Percentiles rank a stretch among this genome's conserved stretches.
Conservation (phyloP, 2,888 invertebrate species). For the Pilophorus perplexus region DNA sequence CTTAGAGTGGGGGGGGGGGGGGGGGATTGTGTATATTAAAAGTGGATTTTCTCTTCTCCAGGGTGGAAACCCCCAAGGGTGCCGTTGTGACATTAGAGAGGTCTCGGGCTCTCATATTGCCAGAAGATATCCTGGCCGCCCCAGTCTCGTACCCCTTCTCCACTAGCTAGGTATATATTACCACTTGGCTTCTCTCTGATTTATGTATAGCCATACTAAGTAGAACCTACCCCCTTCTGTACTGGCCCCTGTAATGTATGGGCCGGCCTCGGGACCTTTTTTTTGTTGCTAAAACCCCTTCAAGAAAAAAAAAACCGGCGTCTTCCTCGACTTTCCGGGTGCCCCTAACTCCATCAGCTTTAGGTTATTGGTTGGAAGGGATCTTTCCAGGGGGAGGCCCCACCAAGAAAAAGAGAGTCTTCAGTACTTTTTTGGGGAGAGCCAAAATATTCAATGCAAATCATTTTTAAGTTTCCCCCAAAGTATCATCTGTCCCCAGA, state of each 20-base stretch:
- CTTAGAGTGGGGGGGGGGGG: background rate
- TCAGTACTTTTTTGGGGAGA: background rate
- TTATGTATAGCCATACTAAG: slow-evolving; percentile 41
- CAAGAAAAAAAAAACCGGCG: slow-evolving; percentile 6
- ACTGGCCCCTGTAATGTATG: slow-evolving; percentile 33
- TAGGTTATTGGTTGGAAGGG: slow-evolving; percentile 14
- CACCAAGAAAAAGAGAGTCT: background rate
- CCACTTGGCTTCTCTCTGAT: slow-evolving; percentile 39
- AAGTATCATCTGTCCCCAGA: no score
- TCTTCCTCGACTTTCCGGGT: slow-evolving; percentile 15
- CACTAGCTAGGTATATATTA: slow-evolving; percentile 38
- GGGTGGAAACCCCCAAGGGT: slow-evolving; percentile 32
- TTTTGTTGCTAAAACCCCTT: background rate
- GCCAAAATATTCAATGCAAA: background rate
- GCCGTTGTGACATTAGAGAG: slow-evolving; percentile 39
- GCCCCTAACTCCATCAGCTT: slow-evolving; percentile 18
- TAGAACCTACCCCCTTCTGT: slow-evolving; percentile 23
- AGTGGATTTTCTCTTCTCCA: slow-evolving; percentile 40
- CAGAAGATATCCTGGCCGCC: slow-evolving; percentile 21
- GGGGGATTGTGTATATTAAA: slow-evolving; percentile 31
- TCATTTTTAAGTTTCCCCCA: no score
- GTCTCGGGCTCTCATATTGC: slow-evolving; percentile 37
- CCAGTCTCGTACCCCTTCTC: background rate
- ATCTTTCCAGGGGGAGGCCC: background rate
- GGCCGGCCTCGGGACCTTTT: slow-evolving; percentile 29